Evolutionary conservation across 2,888 invertebrate species (phyloP), one percentile per base, ranked within the genome.

Genomic region (Oxytorus armatus): DNA sequence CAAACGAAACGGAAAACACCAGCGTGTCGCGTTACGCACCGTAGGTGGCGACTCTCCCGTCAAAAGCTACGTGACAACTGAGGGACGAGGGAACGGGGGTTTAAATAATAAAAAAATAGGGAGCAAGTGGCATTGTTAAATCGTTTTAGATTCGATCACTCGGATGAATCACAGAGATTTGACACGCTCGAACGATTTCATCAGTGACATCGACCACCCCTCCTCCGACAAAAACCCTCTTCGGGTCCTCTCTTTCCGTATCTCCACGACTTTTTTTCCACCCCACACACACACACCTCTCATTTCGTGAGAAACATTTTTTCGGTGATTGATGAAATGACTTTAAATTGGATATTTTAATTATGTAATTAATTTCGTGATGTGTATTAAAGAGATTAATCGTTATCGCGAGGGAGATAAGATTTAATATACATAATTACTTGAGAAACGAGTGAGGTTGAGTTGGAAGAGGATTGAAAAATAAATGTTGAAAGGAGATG

Each of bases 61-160:
- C 84, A 83, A 70, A 70, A 74, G 65, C 70, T 42, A 86, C 74
- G 86, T 88, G 88, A 88, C 89, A 88, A 79, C 76, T 73, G 59
- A 81, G 57, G 72, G 3, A 5, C 5, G 8, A 29, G 25, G 53
- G 51, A 0, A 18, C 25, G 11, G 61, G 29, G 29, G 21, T 25
- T 14, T 21, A 39, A 59, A 11, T 14, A 25, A 18, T 23, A 16
- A 47, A 10, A 44, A 66, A 33, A 29, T 59, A 77, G 74, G 74
- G 86, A 86, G 86, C 91, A 90, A 90, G 91, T 91, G 90, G 85
- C 86, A 90, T 90, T 90, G 90, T 89, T 85, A 83, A 86, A 86
- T 87, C 85, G 84, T 84, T 88, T 86, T 85, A 84, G 84, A 85
- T 84, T 83, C 78, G 81, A 82, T 84, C 82, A 79, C 72, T 61